These are phyloP conservation scores for Ypsolopha scabrella DNA, from an alignment of 2,888 invertebrate species.

Conservation along the genomic window DNA sequence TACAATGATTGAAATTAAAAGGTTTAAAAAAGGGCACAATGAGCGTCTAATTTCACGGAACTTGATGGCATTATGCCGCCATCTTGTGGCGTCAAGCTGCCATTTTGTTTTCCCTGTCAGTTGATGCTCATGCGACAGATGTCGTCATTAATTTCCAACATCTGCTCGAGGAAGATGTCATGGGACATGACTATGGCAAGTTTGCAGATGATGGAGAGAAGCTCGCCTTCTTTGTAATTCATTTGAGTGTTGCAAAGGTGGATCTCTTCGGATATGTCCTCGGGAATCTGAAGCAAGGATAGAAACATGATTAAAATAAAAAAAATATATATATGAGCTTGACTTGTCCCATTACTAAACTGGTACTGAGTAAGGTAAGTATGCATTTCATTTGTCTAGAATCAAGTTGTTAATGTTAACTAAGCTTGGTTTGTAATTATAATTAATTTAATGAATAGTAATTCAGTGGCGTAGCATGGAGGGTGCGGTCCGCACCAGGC, in stretches of 20 bases:
- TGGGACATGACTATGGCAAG: conserved; percentile 78
- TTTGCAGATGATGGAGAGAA: conserved; percentile 73
- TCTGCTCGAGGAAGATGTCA: conserved; percentile 79
- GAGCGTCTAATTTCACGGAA: too few species aligned
- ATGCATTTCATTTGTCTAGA: too few species aligned
- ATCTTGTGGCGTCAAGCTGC: neutral
- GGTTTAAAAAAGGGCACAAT: too few species aligned
- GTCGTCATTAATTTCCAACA: conserved; percentile 83
- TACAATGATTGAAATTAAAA: too few species aligned
- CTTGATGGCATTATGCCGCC: too few species aligned
- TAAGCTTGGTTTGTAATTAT: too few species aligned
- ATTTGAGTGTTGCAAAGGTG: conserved; percentile 79
- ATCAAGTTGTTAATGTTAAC: too few species aligned
- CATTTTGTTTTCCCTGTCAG: conserved; percentile 24
- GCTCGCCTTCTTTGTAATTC: conserved; percentile 74
- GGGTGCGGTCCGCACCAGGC: too few species aligned
- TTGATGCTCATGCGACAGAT: conserved; percentile 83
- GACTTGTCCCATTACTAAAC: neutral
- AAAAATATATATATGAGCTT: too few species aligned
- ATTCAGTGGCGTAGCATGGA: too few species aligned
- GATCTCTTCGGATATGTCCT: conserved; percentile 71
- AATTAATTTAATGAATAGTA: too few species aligned
- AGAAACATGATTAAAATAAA: neutral
- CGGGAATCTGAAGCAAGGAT: conserved; percentile 62
- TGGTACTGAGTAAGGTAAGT: too few species aligned